These are phyloP conservation scores for Cynocephalus volans DNA, from an alignment of 2,113 vertebrate species.

Conservation along the genomic window DNA sequence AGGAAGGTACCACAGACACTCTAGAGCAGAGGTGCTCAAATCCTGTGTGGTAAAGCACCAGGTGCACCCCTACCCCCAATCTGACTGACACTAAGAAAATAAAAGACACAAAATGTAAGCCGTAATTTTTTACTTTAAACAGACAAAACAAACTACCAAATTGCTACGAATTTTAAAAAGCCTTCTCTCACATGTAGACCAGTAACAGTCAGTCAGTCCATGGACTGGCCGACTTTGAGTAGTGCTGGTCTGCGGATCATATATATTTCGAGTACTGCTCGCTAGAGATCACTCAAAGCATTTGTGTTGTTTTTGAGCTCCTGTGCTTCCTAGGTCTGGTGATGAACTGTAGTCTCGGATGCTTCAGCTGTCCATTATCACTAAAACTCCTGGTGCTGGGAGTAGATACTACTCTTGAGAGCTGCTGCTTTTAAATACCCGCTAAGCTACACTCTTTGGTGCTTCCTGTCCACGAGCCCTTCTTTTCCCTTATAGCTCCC, in stretches of 20 bases:
- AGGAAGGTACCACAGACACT: no score
- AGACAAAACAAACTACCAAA: background rate
- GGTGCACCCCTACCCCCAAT: no score
- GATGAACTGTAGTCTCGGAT: background rate
- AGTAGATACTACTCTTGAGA: background rate
- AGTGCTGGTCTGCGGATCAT: background rate
- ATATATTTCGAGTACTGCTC: background rate
- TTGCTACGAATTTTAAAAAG: background rate
- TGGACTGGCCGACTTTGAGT: no score
- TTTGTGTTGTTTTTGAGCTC: background rate
- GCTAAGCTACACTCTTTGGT: background rate
- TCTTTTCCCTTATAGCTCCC: background rate
- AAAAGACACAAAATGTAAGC: background rate
- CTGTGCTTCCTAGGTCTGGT: background rate
- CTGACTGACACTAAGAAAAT: background rate
- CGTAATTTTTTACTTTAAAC: background rate
- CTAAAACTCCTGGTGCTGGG: background rate
- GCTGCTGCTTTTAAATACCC: background rate
- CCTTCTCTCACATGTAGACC: accelerated
- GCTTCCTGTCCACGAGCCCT: background rate
- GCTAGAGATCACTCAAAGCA: background rate
- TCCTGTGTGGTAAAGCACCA: background rate
- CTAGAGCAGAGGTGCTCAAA: background rate
- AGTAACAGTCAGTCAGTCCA: background rate
- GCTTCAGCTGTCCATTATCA: background rate